Evolutionary conservation across 2,797 vertebrate genomes (phyloP).

Genomic region (Octomys mimax): DNA sequence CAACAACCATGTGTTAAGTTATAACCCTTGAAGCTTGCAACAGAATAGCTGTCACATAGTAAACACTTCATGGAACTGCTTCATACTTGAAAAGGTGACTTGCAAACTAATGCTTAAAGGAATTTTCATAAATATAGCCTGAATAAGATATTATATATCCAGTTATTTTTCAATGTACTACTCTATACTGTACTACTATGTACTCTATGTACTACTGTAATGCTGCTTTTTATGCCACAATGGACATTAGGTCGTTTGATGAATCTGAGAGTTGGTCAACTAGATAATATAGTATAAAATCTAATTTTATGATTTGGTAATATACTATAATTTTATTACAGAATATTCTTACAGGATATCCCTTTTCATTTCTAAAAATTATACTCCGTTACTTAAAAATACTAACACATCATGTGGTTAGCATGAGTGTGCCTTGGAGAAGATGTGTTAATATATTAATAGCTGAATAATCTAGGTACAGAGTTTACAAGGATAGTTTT

Average conservation of each 20-base stretch:
- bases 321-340: neutral
- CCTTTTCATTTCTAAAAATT: neutral
- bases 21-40: neutral
- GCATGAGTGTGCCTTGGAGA: neutral
- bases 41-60: neutral
- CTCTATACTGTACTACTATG: neutral
- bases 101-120: slow-evolving; percentile 44
- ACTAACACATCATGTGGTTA: neutral
- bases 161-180: neutral
- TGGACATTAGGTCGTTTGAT: neutral
- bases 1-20: neutral
- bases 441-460: neutral
- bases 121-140: slow-evolving; percentile 25
- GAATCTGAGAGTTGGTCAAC: neutral
- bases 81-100: slow-evolving; percentile 2
- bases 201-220: neutral
- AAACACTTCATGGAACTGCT: neutral
- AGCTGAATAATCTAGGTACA: neutral
- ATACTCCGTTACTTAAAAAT: slow-evolving; percentile 25
- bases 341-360: neutral
- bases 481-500: neutral
- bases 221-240: neutral
- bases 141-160: slow-evolving; percentile 25
- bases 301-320: slow-evolving; percentile 38
- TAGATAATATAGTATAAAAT: neutral